Conservation (phyloP, 2,113 vertebrate genomes). For the Silurus asotus region DNA sequence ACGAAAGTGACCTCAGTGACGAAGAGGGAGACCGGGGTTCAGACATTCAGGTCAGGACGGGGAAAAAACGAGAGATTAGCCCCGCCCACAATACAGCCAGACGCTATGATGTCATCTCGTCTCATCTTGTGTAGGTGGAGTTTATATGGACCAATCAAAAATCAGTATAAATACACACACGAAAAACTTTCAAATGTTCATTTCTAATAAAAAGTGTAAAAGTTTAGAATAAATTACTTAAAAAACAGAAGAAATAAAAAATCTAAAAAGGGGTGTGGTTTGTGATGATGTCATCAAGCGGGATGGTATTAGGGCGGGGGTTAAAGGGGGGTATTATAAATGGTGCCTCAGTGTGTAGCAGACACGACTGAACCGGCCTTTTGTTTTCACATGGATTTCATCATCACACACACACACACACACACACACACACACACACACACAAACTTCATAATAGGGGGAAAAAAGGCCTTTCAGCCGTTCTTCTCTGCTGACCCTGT, state of each 20-base stretch:
- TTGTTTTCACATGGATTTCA: constrained; percentile 9
- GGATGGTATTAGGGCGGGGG: neutral
- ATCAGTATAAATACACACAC: neutral
- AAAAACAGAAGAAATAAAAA: neutral
- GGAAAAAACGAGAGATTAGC: neutral
- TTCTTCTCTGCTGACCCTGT: constrained; percentile 50
- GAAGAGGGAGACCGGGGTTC: neutral
- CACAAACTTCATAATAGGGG: constrained; percentile 2
- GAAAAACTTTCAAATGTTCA: neutral
- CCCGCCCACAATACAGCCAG: neutral
- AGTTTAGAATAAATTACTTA: neutral
- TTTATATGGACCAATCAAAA: neutral
- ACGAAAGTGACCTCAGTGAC: constrained; percentile 44
- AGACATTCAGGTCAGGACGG: neutral
- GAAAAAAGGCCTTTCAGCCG: neutral
- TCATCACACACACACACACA: constrained; percentile 20
- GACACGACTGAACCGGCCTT: neutral
- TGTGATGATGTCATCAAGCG: neutral
- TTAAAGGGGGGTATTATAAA: neutral
- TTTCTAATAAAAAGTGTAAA: neutral
- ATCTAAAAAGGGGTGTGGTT: neutral
- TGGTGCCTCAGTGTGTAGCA: neutral
- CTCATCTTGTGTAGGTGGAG: neutral
- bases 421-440: neutral
- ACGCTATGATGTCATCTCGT: neutral